Evolutionary conservation across 2,797 vertebrate genomes (phyloP).

Genomic region (Oryzias dopingdopingensis): DNA sequence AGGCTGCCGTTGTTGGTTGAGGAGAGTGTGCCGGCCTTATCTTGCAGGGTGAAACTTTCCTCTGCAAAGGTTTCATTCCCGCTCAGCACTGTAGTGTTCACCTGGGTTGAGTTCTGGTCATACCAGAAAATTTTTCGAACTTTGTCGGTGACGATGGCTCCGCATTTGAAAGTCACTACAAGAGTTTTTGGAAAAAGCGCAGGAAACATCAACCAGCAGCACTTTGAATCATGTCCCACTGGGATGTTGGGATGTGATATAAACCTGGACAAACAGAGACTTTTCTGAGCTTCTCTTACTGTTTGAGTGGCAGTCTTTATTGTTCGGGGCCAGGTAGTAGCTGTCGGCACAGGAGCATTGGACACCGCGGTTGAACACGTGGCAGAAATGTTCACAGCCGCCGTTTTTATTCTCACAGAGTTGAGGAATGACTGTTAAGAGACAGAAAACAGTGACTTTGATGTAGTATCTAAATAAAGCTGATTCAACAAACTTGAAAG

Average conservation of each 20-base stretch:
- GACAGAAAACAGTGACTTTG: neutral
- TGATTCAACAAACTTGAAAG: no score
- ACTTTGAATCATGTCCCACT: no score
- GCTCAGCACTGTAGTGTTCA: neutral
- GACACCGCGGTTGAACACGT: conserved; percentile 43
- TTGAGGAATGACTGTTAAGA: conserved; percentile 75
- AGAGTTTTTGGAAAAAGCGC: conserved; percentile 3
- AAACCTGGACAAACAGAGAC: neutral
- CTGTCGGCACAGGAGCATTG: conserved; percentile 83
- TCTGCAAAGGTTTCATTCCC: neutral
- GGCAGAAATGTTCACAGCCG: conserved; percentile 88
- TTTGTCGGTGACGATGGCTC: conserved; percentile 26
- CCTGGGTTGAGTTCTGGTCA: neutral
- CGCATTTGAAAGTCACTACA: conserved; percentile 83
- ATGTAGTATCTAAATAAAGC: neutral
- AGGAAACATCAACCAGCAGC: no score
- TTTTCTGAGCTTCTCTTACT: conserved; percentile 64
- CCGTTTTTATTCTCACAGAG: conserved; percentile 88
- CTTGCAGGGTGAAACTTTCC: no score
- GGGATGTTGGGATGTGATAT: neutral
- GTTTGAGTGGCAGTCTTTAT: conserved; percentile 79
- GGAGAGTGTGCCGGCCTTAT: neutral
- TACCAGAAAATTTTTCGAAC: conserved; percentile 43
- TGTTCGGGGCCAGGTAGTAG: conserved; percentile 76
- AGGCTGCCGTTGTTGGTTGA: neutral